Evolutionary conservation across 2,888 invertebrate genomes (phyloP).

Genomic region (Diachrysia chrysitis): DNA sequence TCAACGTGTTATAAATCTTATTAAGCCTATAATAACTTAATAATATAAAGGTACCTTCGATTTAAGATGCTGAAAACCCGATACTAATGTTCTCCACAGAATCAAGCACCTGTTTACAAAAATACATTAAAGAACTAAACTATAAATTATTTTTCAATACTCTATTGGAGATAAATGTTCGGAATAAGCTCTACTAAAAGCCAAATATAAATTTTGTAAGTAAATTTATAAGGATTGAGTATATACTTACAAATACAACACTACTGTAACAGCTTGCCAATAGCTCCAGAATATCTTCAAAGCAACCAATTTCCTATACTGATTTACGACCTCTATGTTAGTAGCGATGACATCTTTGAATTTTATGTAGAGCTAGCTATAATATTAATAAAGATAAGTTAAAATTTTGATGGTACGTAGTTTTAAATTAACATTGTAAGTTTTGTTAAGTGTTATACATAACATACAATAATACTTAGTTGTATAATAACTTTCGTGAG

Average conservation of each 20-base stretch:
- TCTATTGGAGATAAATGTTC: background rate
- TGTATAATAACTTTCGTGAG: too few species aligned
- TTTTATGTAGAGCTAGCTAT: background rate
- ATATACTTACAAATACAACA: constrained; percentile 18
- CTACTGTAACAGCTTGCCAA: constrained; percentile 29
- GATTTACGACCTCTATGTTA: constrained; percentile 18
- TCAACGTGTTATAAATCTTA: too few species aligned
- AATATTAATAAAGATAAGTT: too few species aligned
- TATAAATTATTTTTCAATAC: background rate
- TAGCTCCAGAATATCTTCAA: constrained; percentile 31
- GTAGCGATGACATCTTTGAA: background rate
- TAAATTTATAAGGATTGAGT: constrained; percentile 15
- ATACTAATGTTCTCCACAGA: too few species aligned
- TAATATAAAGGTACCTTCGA: too few species aligned
- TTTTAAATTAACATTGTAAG: too few species aligned
- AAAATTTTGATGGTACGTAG: too few species aligned
- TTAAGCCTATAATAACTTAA: too few species aligned
- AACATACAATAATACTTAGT: too few species aligned
- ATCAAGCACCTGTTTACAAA: too few species aligned
- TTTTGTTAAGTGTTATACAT: too few species aligned
- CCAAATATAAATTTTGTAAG: background rate
- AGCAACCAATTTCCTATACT: constrained; percentile 34
- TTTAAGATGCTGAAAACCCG: too few species aligned
- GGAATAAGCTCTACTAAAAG: background rate
- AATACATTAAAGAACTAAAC: background rate